phyloP scores from a whole-genome alignment of 2,888 invertebrate species.

The Meiosimyza platycephala region DNA sequence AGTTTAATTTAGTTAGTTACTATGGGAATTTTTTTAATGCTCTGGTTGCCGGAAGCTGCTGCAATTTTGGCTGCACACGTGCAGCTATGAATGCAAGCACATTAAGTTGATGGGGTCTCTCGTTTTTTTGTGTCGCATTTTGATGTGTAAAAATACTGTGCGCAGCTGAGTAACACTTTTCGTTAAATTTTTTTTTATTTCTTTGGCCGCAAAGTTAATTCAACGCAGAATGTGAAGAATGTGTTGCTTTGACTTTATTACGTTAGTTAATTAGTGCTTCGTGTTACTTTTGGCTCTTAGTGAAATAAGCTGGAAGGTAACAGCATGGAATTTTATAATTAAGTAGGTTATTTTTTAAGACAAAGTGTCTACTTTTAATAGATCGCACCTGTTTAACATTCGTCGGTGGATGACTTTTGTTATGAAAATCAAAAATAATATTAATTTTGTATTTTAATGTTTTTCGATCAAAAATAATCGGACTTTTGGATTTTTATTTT shows the following conservation, averaged over 20 bases:
- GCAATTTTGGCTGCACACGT: conserved; percentile 30
- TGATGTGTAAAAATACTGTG: not conserved
- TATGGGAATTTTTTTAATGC: not conserved
- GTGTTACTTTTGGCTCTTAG: no score
- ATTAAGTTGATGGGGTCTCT: not conserved
- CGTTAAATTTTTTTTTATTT: not conserved
- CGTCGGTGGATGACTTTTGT: no score
- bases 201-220: not conserved
- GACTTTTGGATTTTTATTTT: no score
- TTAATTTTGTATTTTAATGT: no score
- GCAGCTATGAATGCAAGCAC: conserved; percentile 17
- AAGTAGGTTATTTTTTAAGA: no score
- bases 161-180: conserved; percentile 6
- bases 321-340: no score
- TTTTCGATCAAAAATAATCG: no score
- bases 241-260: conserved; percentile 17
- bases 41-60: conserved; percentile 19
- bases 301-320: no score
- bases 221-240: conserved; percentile 27
- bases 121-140: not conserved
- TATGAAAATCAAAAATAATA: no score
- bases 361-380: no score
- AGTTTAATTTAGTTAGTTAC: no score
- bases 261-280: not conserved
- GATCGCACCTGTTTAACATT: no score